phyloP scores from a whole-genome alignment of 2,113 vertebrate genomes.

The Perca fluviatilis region DNA sequence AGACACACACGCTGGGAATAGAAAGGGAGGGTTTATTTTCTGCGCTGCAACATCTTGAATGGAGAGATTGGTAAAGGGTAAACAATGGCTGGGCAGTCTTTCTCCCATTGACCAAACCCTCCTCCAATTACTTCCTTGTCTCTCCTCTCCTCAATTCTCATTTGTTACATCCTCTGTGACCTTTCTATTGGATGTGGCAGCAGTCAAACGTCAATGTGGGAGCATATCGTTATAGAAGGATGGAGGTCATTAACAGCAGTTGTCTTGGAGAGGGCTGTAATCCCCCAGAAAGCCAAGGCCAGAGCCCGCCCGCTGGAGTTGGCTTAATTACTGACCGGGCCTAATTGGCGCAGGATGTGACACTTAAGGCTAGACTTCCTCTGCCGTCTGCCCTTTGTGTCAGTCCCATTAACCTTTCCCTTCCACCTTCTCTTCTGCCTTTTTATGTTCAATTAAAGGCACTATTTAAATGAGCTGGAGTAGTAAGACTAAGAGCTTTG shows the following conservation, averaged over 20 bases:
- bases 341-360: conserved; percentile 80
- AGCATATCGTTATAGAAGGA: conserved; percentile 67
- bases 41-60: conserved; percentile 14
- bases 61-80: conserved; percentile 29
- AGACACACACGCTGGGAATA: conserved; percentile 1
- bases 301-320: conserved; percentile 30
- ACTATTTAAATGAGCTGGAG: conserved; percentile 67
- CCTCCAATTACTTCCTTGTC: conserved; percentile 64
- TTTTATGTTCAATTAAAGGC: conserved; percentile 80
- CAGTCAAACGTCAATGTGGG: conserved; percentile 63
- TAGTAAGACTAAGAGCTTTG: conserved; percentile 39
- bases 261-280: conserved; percentile 64
- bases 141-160: conserved; percentile 59
- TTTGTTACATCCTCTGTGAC: conserved; percentile 76
- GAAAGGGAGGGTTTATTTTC: conserved; percentile 7
- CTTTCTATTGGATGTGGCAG: conserved; percentile 73
- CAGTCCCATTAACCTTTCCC: conserved; percentile 82
- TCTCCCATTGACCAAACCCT: conserved; percentile 44
- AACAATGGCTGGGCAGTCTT: conserved; percentile 29
- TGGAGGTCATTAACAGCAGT: conserved; percentile 69
- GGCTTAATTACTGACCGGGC: conserved; percentile 70
- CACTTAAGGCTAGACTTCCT: conserved; percentile 76
- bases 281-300: conserved; percentile 60
- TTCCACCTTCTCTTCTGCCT: conserved; percentile 69
- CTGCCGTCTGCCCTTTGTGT: conserved; percentile 80